Evolutionary conservation across 2,113 vertebrate genomes (phyloP).

Genomic region (Brachypodius melanocephalos): DNA sequence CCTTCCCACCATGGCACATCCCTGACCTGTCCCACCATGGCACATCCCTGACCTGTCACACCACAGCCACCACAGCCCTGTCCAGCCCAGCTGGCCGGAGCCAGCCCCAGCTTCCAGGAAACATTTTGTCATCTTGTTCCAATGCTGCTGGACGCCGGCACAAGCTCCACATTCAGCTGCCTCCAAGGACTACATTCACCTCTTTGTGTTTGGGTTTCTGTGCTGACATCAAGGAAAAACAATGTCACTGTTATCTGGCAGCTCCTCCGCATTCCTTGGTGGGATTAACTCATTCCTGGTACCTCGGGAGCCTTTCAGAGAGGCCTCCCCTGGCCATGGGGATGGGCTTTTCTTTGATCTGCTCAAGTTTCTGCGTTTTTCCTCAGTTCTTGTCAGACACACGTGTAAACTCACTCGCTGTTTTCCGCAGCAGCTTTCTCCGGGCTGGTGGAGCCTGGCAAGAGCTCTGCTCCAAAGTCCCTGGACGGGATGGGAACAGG

Average conservation of each 20-base stretch:
- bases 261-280: constrained; percentile 38
- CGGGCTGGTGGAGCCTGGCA: not conserved
- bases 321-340: not conserved
- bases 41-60: not conserved
- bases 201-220: constrained; percentile 70
- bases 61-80: not conserved
- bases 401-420: accelerated
- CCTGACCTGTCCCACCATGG: not conserved
- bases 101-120: constrained; percentile 59
- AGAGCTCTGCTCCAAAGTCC: accelerated
- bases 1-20: too few species aligned
- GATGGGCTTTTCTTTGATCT: not conserved
- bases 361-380: not conserved
- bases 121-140: constrained; percentile 48
- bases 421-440: not conserved
- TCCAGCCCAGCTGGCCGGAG: constrained; percentile 9
- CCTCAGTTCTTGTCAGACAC: accelerated
- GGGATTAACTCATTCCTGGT: constrained; percentile 70
- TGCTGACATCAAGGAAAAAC: constrained; percentile 75
- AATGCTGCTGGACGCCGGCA: constrained; percentile 43
- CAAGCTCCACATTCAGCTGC: constrained; percentile 60
- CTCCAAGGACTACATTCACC: constrained; percentile 66
- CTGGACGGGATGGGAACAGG: accelerated
- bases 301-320: not conserved
- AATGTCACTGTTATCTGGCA: constrained; percentile 57